Percentiles rank a stretch among this genome's conserved stretches.
These are phyloP conservation scores for Hemibagrus wyckioides DNA, from an alignment of 2,113 vertebrate species.

Conservation along the genomic window DNA sequence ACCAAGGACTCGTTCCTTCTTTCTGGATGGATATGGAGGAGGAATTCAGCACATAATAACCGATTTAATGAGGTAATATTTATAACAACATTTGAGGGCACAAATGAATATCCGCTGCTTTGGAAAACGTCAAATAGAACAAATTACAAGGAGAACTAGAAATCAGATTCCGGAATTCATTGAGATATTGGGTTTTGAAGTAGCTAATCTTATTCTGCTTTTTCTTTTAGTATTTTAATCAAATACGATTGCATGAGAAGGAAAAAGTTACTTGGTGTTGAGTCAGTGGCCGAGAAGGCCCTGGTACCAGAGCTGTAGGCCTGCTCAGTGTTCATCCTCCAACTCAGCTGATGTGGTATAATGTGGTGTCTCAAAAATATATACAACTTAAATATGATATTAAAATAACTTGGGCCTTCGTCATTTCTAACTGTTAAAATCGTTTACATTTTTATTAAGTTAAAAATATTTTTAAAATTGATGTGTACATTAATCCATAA, in stretches of 20 bases:
- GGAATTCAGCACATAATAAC: slow-evolving; percentile 66
- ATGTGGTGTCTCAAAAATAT: background rate
- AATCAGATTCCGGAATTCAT: background rate
- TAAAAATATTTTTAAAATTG: no score
- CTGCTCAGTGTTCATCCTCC: slow-evolving; percentile 20
- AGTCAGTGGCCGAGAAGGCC: background rate
- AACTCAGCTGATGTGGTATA: background rate
- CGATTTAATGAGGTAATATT: slow-evolving; percentile 67
- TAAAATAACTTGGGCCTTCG: background rate
- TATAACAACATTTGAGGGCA: slow-evolving; percentile 30
- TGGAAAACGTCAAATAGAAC: background rate
- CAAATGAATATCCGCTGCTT: background rate
- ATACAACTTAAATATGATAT: background rate
- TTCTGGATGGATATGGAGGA: slow-evolving; percentile 65
- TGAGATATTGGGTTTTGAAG: background rate
- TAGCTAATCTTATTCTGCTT: background rate
- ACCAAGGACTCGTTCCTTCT: slow-evolving; percentile 47
- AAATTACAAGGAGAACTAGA: background rate
- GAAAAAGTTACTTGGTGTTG: background rate
- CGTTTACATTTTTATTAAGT: background rate
- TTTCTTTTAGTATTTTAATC: background rate
- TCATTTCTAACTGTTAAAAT: background rate
- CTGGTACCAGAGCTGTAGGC: slow-evolving; percentile 1
- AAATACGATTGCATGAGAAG: background rate
- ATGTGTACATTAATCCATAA: background rate